Percentiles rank a stretch among this genome's conserved stretches.
Evolutionary conservation across 1,140 invertebrate genomes (phyloP).

Genomic region (Dinothrombium tinctorium): DNA sequence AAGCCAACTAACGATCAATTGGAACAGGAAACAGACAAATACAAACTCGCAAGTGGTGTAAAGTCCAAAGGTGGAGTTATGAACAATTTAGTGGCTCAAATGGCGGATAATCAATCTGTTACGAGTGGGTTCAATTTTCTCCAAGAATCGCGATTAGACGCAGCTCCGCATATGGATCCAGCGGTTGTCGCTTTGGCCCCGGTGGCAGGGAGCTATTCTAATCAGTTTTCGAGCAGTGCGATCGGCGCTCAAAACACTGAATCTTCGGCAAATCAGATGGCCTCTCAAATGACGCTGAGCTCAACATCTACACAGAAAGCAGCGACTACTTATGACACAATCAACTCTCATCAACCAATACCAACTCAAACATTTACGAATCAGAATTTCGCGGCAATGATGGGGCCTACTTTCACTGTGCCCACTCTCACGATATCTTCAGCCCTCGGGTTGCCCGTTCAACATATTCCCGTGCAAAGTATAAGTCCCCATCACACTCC

Average conservation of each 20-base stretch:
- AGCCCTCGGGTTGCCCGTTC: background rate
- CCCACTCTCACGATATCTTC: background rate
- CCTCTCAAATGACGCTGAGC: background rate
- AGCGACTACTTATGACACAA: background rate
- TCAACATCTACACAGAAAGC: background rate
- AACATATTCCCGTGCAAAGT: no score
- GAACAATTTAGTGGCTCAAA: no score
- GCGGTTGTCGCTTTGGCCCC: slow-evolving; percentile 23
- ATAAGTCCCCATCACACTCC: no score
- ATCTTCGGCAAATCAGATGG: background rate
- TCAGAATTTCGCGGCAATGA: slow-evolving; percentile 1
- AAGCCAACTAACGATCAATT: no score
- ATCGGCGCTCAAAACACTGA: background rate
- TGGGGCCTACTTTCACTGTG: background rate
- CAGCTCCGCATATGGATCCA: slow-evolving; percentile 23
- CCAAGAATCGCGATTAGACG: slow-evolving; percentile 4
- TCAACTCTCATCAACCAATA: slow-evolving; percentile 2
- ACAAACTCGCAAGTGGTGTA: no score
- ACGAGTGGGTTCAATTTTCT: no score
- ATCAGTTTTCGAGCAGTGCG: slow-evolving; percentile 4
- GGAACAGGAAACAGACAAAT: no score
- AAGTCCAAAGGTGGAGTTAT: no score
- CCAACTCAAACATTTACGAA: slow-evolving; percentile 5
- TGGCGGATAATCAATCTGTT: no score
- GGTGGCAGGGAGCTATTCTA: slow-evolving; percentile 15